A percentile compares a stretch with the other conserved stretches of the same genome.
These are phyloP conservation scores for Calliphora vomitoria DNA, from an alignment of 2,888 invertebrate genomes.

Conservation along the genomic window DNA sequence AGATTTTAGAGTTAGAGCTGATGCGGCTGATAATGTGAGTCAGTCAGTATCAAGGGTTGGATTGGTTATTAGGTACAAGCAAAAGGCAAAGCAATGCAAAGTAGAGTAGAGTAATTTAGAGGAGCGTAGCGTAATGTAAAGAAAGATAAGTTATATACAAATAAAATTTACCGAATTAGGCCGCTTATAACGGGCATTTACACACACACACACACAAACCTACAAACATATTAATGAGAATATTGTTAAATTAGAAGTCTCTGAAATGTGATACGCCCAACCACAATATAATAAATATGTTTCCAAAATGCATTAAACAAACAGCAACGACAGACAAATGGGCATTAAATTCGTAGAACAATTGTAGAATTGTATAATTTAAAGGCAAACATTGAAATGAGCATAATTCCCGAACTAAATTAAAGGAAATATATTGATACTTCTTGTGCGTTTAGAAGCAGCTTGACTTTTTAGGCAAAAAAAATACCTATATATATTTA, in stretches of 20 bases:
- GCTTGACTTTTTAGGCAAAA: slow-evolving; percentile 59
- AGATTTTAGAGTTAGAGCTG: slow-evolving; percentile 61
- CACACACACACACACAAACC: slow-evolving; percentile 35
- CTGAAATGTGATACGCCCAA: slow-evolving; percentile 83
- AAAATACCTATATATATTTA: slow-evolving; percentile 8
- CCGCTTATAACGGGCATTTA: slow-evolving; percentile 72
- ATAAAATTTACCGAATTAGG: slow-evolving; percentile 69
- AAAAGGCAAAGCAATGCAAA: background rate
- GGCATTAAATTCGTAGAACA: slow-evolving; percentile 42
- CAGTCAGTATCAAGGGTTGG: slow-evolving; percentile 42
- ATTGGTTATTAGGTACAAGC: slow-evolving; percentile 8
- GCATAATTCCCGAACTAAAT: slow-evolving; percentile 30
- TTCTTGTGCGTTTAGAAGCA: slow-evolving; percentile 39
- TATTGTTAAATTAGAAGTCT: slow-evolving; percentile 84
- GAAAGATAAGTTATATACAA: slow-evolving; percentile 36
- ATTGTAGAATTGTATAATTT: slow-evolving; percentile 56
- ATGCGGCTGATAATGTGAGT: slow-evolving; percentile 45
- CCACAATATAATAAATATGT: slow-evolving; percentile 73
- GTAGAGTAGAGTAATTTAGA: background rate
- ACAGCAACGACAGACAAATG: slow-evolving; percentile 45
- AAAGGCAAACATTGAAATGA: slow-evolving; percentile 60
- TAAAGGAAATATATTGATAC: slow-evolving; percentile 32
- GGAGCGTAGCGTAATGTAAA: background rate
- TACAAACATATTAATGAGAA: slow-evolving; percentile 81
- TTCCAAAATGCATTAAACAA: slow-evolving; percentile 28